Evolutionary conservation across 2,113 vertebrate species (phyloP), one percentile per base, ranked within the genome.

Genomic region (Myanophis thanlyinensis): DNA sequence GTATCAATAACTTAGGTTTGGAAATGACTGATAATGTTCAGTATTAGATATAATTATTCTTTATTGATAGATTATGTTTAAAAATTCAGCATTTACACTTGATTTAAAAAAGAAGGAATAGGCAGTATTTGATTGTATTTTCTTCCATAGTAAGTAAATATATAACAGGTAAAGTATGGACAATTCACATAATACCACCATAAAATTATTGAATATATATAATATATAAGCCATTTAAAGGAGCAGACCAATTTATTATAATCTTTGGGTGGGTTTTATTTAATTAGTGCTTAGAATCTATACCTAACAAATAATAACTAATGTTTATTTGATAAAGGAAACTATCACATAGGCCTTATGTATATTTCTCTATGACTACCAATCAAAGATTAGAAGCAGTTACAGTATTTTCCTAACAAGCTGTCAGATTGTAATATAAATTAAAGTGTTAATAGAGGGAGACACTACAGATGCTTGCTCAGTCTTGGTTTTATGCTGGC

Each of bases 11-110:
- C 49, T 12, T 84, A 27, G 20, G 27, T 94, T 12, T 62, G 20
- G 35, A 90, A 56, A 2, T 88, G 9, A 40, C 23, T 93, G 87
- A 84, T 84, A 94, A 27, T 40, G 40, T 3, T 73, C 48, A 90
- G 59, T 89, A 91, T 90, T 93, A 15, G 9, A 9, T 95, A 94
- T 7, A 56, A 25, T 23, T 56, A 56, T 25, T 56, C 53, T 56
- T 54, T 56, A 56, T 56, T 56, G 53, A 22, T 56, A 7, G 22
- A 25, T 56, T 56, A 25, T 49, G 49, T 93, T n/a, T 4, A 62
- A 88, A 91, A 87, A 23, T 47, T 22, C 1, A 86, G 6, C 92
- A 86, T 94, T 92, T 89, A 35, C 40, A 22, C 11, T 89, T 59
- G 4, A 23, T 88, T 87, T 49, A 44, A 88, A 44, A 25, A 62